Percentiles rank a stretch among this genome's conserved stretches.
phyloP scores from a whole-genome alignment of 2,113 vertebrate species.

The Gymnogyps californianus region DNA sequence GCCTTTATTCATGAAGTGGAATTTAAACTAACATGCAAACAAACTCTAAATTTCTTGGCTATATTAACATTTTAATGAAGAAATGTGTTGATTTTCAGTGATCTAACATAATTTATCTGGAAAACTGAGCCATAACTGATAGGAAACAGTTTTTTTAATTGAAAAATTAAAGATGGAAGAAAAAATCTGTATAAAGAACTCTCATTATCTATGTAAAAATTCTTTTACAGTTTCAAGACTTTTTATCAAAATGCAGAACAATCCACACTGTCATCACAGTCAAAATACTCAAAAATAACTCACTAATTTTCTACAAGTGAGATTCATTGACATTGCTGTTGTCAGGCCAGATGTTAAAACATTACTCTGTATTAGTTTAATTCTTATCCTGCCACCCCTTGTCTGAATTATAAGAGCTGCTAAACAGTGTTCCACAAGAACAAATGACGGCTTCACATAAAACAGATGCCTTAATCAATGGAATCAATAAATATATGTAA shows the following conservation, averaged over 20 bases:
- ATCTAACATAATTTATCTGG: not conserved
- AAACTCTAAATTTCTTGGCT: not conserved
- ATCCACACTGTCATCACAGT: constrained; percentile 6
- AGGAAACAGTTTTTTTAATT: not conserved
- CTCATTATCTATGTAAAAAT: not conserved
- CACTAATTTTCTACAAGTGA: constrained; percentile 52
- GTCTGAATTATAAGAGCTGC: constrained; percentile 57
- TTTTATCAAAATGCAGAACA: not conserved
- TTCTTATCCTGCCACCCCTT: constrained; percentile 55
- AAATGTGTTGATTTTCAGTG: not conserved
- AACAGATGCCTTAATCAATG: constrained; percentile 68
- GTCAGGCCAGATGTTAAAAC: constrained; percentile 61
- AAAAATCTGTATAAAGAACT: not conserved
- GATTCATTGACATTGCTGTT: constrained; percentile 45
- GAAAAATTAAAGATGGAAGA: constrained; percentile 3
- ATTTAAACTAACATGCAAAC: not conserved
- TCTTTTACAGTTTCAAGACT: not conserved
- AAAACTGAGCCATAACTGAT: not conserved
- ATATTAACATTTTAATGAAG: not conserved
- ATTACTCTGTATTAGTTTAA: constrained; percentile 64
- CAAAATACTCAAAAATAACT: constrained; percentile 49
- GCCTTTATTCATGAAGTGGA: not conserved
- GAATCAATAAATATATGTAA: constrained; percentile 57
- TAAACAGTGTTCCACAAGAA: constrained; percentile 55
- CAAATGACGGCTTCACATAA: constrained; percentile 46